A percentile compares a stretch with the other conserved stretches of the same genome.
These are phyloP conservation scores for Rhinolophus ferrumequinum DNA, from an alignment of 2,113 vertebrate genomes.

Conservation along the genomic window DNA sequence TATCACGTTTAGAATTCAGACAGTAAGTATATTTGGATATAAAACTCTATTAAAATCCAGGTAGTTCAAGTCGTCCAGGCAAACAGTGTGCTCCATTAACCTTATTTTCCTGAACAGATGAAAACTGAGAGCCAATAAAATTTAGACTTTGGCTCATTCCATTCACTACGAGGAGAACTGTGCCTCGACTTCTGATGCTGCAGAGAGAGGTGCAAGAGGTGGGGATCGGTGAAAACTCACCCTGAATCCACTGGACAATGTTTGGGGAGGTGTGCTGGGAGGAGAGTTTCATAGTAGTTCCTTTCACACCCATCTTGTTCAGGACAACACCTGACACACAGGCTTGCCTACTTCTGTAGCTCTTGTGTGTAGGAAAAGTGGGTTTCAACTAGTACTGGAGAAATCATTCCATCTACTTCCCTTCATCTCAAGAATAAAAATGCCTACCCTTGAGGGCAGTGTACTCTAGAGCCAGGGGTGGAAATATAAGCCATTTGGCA, in stretches of 20 bases:
- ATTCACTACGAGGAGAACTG: background rate
- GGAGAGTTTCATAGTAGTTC: background rate
- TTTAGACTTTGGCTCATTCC: background rate
- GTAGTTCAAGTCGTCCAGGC: background rate
- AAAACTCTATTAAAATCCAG: background rate
- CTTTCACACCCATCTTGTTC: background rate
- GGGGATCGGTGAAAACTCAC: background rate
- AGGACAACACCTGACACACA: background rate
- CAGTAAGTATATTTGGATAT: background rate
- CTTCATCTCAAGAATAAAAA: background rate
- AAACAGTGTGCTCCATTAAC: background rate
- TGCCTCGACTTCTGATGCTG: background rate
- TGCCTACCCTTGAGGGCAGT: background rate
- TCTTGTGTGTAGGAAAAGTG: background rate
- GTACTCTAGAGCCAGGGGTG: background rate
- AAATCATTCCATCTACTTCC: background rate
- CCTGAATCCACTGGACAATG: background rate
- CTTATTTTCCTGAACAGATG: background rate
- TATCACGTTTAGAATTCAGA: background rate
- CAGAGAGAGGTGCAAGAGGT: rapidly evolving
- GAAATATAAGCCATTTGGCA: background rate
- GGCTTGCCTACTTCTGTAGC: background rate
- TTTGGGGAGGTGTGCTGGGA: rapidly evolving
- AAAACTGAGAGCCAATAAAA: background rate
- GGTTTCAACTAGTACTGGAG: background rate